Percentiles rank a stretch among this genome's conserved stretches.
Conservation (phyloP, 2,797 vertebrate species). For the Amblyraja radiata region DNA sequence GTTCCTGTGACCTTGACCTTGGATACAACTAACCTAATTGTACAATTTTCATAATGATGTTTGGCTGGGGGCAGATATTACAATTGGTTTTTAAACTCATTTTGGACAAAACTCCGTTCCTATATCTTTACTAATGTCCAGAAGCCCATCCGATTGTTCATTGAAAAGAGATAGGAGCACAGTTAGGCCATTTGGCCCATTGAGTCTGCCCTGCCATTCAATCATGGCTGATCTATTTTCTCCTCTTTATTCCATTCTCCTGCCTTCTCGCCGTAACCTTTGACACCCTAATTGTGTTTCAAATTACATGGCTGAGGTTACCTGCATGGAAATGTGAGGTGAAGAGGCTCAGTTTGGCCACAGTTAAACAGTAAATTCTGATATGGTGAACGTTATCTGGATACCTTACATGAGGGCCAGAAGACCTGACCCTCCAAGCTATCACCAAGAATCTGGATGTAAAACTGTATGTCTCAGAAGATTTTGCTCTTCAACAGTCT, state of each 20-base stretch:
- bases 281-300: not conserved
- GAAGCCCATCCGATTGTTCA: not conserved
- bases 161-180: no score
- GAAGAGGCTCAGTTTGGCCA: no score
- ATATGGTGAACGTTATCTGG: not conserved
- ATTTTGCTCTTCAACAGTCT: not conserved
- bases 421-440: not conserved
- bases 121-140: not conserved
- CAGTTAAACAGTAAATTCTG: no score
- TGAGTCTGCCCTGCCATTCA: no score
- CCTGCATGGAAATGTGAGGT: not conserved
- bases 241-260: no score
- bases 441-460: not conserved
- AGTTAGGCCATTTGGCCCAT: no score
- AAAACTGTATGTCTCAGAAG: not conserved
- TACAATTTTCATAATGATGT: not conserved
- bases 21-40: not conserved
- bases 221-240: no score
- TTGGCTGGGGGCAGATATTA: not conserved
- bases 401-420: not conserved
- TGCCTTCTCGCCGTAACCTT: no score
- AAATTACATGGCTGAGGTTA: not conserved
- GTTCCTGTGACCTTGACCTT: not conserved
- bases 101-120: not conserved
- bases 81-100: not conserved